A percentile compares a stretch with the other conserved stretches of the same genome.
phyloP scores from a whole-genome alignment of 1,140 invertebrate genomes.

The Drosophila carrolli region DNA sequence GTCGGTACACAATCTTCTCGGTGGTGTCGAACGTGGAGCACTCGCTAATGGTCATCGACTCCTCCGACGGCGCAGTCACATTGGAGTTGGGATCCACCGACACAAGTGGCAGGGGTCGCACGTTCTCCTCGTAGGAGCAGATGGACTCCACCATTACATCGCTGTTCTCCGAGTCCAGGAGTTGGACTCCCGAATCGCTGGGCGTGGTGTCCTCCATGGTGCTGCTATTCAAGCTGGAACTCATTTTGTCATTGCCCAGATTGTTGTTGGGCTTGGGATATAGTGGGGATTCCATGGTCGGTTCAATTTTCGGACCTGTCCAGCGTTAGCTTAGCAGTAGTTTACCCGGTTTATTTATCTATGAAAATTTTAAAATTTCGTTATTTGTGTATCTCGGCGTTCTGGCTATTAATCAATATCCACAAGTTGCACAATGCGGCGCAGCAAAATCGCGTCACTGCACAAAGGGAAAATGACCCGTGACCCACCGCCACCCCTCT shows the following conservation, averaged over 20 bases:
- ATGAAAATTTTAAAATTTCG: constrained; percentile 10
- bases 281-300: constrained; percentile 75
- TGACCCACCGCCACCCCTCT: constrained; percentile 12
- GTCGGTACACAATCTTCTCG: constrained; percentile 86
- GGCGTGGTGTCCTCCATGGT: constrained; percentile 81
- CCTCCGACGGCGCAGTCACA: constrained; percentile 60
- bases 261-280: constrained; percentile 67
- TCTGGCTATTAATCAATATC: constrained; percentile 76
- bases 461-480: constrained; percentile 63
- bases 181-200: constrained; percentile 86
- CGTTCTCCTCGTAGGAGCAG: constrained; percentile 78
- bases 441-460: constrained; percentile 71
- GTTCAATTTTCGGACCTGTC: constrained; percentile 21
- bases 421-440: constrained; percentile 73
- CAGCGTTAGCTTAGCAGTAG: neutral
- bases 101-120: constrained; percentile 51
- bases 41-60: constrained; percentile 75
- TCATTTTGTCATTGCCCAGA: constrained; percentile 67
- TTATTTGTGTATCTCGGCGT: constrained; percentile 63
- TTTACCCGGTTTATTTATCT: constrained; percentile 11
- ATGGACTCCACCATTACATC: constrained; percentile 85
- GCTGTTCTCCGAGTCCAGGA: constrained; percentile 86
- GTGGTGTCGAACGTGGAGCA: constrained; percentile 83
- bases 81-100: constrained; percentile 88
- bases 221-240: constrained; percentile 78